These are phyloP conservation scores for Nannoperca australis DNA, from an alignment of 2,797 vertebrate genomes.

Conservation along the genomic window DNA sequence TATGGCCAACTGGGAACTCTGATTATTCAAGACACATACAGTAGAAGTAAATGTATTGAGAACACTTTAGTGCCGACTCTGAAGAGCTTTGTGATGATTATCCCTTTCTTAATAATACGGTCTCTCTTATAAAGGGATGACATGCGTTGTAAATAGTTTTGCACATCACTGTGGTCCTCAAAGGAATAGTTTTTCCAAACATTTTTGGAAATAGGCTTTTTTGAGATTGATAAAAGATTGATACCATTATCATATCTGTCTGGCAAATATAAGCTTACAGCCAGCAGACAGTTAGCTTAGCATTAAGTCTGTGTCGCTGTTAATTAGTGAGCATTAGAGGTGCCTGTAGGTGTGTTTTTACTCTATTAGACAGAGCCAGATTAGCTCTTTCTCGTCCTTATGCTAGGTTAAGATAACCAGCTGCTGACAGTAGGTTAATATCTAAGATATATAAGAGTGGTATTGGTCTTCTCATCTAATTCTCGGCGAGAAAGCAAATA, in stretches of 20 bases:
- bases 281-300: background rate
- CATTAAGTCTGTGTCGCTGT: background rate
- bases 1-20: conserved; percentile 62
- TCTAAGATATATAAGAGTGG: background rate
- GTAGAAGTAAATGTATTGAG: conserved; percentile 2
- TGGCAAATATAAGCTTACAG: background rate
- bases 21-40: conserved; percentile 12
- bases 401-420: background rate
- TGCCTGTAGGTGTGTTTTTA: background rate
- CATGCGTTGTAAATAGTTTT: background rate
- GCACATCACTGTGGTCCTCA: conserved; percentile 2
- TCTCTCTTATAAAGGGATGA: background rate
- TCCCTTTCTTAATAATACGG: background rate
- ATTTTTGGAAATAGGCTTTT: background rate
- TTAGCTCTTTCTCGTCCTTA: conserved; percentile 1
- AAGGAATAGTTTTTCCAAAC: background rate
- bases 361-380: background rate
- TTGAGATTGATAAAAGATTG: background rate
- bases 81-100: conserved; percentile 22
- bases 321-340: background rate
- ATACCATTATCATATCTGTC: background rate
- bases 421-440: background rate
- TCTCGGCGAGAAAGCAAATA: background rate
- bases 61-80: conserved; percentile 4
- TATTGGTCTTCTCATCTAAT: background rate